Conservation (phyloP, 2,888 invertebrate genomes). For the Nasonia oneida region DNA sequence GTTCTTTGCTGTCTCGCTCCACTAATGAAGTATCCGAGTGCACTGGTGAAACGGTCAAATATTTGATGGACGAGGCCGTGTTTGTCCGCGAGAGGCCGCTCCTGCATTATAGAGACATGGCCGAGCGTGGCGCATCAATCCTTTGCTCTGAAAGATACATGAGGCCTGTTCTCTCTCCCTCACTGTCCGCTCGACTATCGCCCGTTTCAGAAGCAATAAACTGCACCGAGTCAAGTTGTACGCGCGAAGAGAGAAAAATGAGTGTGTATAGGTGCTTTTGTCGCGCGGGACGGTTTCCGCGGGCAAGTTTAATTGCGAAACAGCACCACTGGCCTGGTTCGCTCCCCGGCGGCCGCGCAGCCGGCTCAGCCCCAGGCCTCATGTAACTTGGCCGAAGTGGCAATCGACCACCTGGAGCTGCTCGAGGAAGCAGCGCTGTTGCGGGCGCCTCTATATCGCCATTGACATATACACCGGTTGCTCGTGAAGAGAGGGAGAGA, state of each 20-base stretch:
- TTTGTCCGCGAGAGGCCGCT: constrained; percentile 28
- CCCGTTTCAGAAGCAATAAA: too few relatives aligned
- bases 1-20: background rate
- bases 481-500: background rate
- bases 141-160: constrained; percentile 41
- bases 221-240: too few relatives aligned
- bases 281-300: background rate
- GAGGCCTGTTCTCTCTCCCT: background rate
- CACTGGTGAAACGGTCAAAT: constrained; percentile 26
- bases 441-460: constrained; percentile 11
- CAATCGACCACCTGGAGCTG: constrained; percentile 37
- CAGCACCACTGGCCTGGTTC: background rate
- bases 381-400: constrained; percentile 35
- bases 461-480: background rate
- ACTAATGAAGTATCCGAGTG: constrained; percentile 10
- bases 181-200: too few relatives aligned
- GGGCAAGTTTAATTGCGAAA: constrained; percentile 44
- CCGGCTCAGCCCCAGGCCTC: background rate
- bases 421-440: background rate
- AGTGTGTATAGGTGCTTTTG: too few relatives aligned
- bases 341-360: background rate
- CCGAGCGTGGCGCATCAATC: constrained; percentile 2
- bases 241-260: too few relatives aligned
- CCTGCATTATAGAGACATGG: constrained; percentile 29
- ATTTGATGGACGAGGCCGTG: constrained; percentile 47